These are phyloP conservation scores for Pollenia amentaria DNA, from an alignment of 2,888 invertebrate genomes.

Conservation along the genomic window DNA sequence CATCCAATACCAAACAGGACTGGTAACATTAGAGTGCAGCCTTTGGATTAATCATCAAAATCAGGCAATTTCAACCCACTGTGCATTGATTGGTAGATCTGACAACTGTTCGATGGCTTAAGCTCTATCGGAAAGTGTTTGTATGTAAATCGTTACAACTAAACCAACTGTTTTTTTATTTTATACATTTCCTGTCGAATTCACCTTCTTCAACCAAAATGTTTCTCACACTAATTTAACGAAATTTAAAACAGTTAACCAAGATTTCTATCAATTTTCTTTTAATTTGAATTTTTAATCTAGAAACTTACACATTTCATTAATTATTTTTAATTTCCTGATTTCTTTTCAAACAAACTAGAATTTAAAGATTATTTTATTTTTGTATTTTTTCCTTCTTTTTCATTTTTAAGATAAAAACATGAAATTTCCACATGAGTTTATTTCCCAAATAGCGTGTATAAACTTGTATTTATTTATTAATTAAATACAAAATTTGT, in stretches of 20 bases:
- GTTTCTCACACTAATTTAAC: conserved; percentile 34
- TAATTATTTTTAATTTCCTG: conserved; percentile 46
- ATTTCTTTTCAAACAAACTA: conserved; percentile 37
- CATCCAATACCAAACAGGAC: too few species aligned
- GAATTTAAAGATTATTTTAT: conserved; percentile 32
- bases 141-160: too few species aligned
- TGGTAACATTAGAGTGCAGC: too few species aligned
- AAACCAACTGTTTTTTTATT: too few species aligned
- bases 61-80: too few species aligned
- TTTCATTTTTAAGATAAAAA: conserved; percentile 29
- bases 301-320: conserved; percentile 27
- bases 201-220: not conserved
- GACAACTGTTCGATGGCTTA: too few species aligned
- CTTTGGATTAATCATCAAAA: too few species aligned
- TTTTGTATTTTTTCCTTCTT: not conserved
- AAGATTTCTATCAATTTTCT: conserved; percentile 51
- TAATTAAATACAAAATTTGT: conserved; percentile 73
- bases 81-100: too few species aligned
- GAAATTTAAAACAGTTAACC: not conserved
- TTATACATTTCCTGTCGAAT: conserved; percentile 1
- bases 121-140: too few species aligned
- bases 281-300: conserved; percentile 12
- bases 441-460: conserved; percentile 60
- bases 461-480: conserved; percentile 68
- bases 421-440: conserved; percentile 54